Evolutionary conservation across 2,888 invertebrate genomes (phyloP).

Genomic region (Scaeva pyrastri): DNA sequence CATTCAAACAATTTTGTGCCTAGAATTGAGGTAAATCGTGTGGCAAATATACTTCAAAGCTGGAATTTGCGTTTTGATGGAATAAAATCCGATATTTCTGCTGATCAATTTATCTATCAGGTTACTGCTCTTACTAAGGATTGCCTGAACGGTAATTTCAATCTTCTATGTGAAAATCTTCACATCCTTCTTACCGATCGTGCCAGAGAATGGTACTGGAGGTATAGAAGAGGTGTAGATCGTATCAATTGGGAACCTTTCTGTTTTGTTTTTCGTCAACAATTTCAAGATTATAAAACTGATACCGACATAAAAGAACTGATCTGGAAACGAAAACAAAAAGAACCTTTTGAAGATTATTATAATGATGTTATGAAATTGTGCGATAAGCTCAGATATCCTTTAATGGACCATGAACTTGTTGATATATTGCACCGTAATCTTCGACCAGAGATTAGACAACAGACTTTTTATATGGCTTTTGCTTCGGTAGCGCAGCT

Average conservation of each 20-base stretch:
- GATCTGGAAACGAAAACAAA: constrained; percentile 23
- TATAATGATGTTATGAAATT: constrained; percentile 5
- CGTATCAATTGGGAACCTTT: constrained; percentile 19
- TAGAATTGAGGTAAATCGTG: constrained; percentile 14
- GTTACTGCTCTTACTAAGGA: constrained; percentile 18
- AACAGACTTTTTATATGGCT: constrained; percentile 33
- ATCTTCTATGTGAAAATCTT: constrained; percentile 27
- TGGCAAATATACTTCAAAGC: constrained; percentile 24
- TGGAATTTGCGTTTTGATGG: constrained; percentile 31
- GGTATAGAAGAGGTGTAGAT: constrained; percentile 18
- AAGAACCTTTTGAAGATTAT: constrained; percentile 24
- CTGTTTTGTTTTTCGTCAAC: constrained; percentile 30
- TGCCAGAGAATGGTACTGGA: constrained; percentile 37
- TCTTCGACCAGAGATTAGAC: constrained; percentile 20
- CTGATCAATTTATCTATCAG: constrained; percentile 18
- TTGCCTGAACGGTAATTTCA: constrained; percentile 12
- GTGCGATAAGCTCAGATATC: constrained; percentile 12
- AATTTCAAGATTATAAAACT: constrained; percentile 14
- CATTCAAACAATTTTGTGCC: background rate
- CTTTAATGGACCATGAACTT: constrained; percentile 34
- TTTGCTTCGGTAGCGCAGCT: constrained; percentile 27
- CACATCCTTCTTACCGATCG: constrained; percentile 8
- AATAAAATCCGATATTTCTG: constrained; percentile 12
- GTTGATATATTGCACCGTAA: constrained; percentile 19
- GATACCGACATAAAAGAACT: constrained; percentile 33